These are phyloP conservation scores for Leistus spinibarbis DNA, from an alignment of 2,888 invertebrate genomes.

Conservation along the genomic window DNA sequence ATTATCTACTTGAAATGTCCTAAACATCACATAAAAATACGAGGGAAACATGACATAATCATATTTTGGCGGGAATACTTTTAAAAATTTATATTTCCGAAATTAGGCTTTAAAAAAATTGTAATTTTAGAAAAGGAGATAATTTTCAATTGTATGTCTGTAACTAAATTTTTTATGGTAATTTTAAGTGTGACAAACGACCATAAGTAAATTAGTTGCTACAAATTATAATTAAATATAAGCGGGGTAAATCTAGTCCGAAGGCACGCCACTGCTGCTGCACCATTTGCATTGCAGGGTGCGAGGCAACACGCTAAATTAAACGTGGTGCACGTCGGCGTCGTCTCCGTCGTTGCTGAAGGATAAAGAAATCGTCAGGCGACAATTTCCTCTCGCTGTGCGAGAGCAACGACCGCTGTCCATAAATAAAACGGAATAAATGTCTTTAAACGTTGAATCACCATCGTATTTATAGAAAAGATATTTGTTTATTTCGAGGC, in stretches of 20 bases:
- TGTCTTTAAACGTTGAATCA: constrained; percentile 50
- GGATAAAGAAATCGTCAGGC: constrained; percentile 8
- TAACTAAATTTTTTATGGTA: too few species aligned
- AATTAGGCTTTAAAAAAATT: too few species aligned
- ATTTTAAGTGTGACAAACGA: too few species aligned
- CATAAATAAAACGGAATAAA: constrained; percentile 50
- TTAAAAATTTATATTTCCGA: too few species aligned
- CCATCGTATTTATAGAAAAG: constrained; percentile 49
- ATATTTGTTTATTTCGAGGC: constrained; percentile 35
- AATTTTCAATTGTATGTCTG: too few species aligned
- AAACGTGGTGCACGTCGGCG: constrained; percentile 7
- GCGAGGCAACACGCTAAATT: constrained; percentile 11
- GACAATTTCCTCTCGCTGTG: constrained; percentile 8
- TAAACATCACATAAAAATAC: too few species aligned
- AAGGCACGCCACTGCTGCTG: neutral
- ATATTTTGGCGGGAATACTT: too few species aligned
- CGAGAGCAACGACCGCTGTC: constrained; percentile 34
- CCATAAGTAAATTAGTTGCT: too few species aligned
- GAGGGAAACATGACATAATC: too few species aligned
- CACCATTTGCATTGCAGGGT: neutral
- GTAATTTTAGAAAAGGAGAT: too few species aligned
- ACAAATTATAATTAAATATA: neutral
- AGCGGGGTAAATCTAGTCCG: too few species aligned
- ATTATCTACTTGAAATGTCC: too few species aligned
- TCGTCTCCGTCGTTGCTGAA: neutral